phyloP scores from a whole-genome alignment of 2,888 invertebrate species.

The Andricus curvator region DNA sequence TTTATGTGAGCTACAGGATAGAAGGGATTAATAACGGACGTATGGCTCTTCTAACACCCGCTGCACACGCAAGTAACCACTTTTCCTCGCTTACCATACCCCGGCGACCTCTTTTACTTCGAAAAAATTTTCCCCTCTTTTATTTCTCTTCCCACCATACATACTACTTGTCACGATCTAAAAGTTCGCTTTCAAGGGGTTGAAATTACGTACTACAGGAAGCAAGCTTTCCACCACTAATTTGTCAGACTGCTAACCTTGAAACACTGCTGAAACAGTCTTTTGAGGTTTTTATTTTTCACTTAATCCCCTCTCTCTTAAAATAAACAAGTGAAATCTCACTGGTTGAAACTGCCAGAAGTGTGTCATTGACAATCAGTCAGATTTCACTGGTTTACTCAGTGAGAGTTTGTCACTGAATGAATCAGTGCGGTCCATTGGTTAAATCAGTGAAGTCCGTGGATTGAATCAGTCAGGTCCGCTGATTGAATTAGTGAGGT shows the following conservation, averaged over 20 bases:
- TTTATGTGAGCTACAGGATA: slow-evolving; percentile 1
- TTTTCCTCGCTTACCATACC: slow-evolving; percentile 55
- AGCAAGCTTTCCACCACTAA: slow-evolving; percentile 2
- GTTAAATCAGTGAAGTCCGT: too few species aligned
- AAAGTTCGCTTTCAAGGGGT: slow-evolving; percentile 13
- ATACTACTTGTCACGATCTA: slow-evolving; percentile 15
- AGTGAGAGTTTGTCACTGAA: too few species aligned
- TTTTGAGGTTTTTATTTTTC: not conserved
- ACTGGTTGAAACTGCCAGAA: too few species aligned
- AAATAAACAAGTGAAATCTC: too few species aligned
- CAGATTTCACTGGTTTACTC: too few species aligned
- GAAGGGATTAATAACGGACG: slow-evolving; percentile 3
- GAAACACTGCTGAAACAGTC: not conserved
- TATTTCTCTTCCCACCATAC: slow-evolving; percentile 8
- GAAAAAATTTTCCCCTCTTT: slow-evolving; percentile 46
- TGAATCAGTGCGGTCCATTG: too few species aligned
- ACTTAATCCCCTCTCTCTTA: not conserved
- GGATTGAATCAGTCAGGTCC: too few species aligned
- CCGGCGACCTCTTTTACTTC: slow-evolving; percentile 48
- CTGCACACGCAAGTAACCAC: slow-evolving; percentile 58
- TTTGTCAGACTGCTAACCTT: not conserved
- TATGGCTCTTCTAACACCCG: slow-evolving; percentile 53
- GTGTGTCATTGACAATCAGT: too few species aligned
- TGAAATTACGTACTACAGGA: slow-evolving; percentile 18
- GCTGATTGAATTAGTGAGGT: too few species aligned